Base-by-base conservation (phyloP, 2,888 invertebrate genomes). In the Yponomeuta sedellus region DNA sequence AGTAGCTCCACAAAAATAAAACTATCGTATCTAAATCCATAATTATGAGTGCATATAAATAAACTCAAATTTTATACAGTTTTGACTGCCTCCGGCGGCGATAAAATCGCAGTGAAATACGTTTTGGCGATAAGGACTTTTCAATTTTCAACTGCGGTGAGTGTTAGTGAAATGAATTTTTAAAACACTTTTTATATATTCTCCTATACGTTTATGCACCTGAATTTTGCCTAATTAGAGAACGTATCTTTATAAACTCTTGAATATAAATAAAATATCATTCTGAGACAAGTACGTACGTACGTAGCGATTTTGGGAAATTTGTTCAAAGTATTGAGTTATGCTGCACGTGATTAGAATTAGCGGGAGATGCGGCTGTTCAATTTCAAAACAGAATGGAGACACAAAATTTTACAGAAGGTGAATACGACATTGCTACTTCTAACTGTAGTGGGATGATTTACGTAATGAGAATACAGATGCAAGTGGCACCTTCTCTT, bases 121-220 rank as follows among this genome's bases (percentile, higher is more conserved):
- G 68, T 71, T 72, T 70, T 71, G 70, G 71, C n/a, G 77, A 78
- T 77, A 77, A 79, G 76, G 71, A 78, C 78, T 52, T 81, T 81
- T 77, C 76, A 78, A 79, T 85, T 86, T 79, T 74, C 75, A 73
- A 79, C 71, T 77, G 73, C 74, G 84, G 88, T 87, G 75, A 85
- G 85, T 82, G 70, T 69, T 76, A 72, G 75, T 73, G 71, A 75
- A 52, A 52, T 52, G 44, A 8, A 52, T 3, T 52, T 44, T 52
- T 52, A 52, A 34, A 8, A 34, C 8, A 8, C 10, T 34, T 34
- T 34, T 8, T 52, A 16, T 12, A 1, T 16, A 1, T 52, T 52
- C n/a, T n/a, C 44, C 44, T 52, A 52, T 16, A 52, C 6, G 12
- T 52, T 16, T 52, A 52, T 12, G 34, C 34, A 52, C 12, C 16